Base-by-base conservation (phyloP, 2,113 vertebrate species). In the Tupaia tana region DNA sequence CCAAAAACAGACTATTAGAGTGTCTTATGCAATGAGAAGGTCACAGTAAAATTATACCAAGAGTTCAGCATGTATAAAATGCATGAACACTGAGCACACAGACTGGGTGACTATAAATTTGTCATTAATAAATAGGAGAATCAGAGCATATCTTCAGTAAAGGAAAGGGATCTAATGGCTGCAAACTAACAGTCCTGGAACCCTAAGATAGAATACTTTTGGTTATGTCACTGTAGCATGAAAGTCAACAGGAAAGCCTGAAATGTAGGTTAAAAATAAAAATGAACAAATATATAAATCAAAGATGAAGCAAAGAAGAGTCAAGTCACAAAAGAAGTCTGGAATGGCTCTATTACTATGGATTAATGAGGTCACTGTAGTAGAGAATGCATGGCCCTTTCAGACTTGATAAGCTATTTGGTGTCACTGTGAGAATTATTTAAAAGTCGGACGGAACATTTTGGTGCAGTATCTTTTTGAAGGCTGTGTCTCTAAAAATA, bases 341-440 rank as follows among this genome's bases (percentile, higher is more conserved):
- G 24, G 22, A 66, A 71, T 10, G 9, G 75, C 4, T 66, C 67
- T n/a, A 34, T 2, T 22, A 61, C 20, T 24, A 2, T 18, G 43
- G 43, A 43, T 70, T 59, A 18, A 22, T 18, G 34, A 58, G 7
- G 43, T 6, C 15, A 25, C 10, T 0, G 3, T 4, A 7, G 6
- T 6, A 8, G 9, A 79, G 18, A 71, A 34, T 0, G 0, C 20
- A 4, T 0, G 34, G 24, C 11, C 3, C 24, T 43, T n/a, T 3
- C 25, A 20, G 73, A 25, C 31, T 43, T n/a, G 34, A 10, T 43
- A 13, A 54, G 25, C 34, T 16, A 19, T n/a, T 10, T 82, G 22
- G 54, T 56, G 75, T 34, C 75, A 24, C 22, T 34, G 14, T 20
- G 61, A 89, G 19, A 52, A 74, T 15, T 71, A 86, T 20, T 56